phyloP scores from a whole-genome alignment of 2,888 invertebrate genomes.

The Caenorhabditis zanzibari region DNA sequence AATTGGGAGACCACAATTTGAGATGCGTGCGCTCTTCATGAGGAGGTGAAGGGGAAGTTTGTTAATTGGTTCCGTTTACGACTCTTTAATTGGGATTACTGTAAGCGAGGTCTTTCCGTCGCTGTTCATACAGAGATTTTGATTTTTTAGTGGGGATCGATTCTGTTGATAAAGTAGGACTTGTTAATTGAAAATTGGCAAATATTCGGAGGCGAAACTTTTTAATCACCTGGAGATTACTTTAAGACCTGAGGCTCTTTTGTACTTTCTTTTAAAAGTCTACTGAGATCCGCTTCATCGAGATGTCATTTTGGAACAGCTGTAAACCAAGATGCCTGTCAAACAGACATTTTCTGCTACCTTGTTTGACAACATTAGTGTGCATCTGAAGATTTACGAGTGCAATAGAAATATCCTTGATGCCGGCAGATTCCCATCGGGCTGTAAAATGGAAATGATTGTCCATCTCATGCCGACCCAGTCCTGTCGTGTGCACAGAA shows the following conservation, averaged over 20 bases:
- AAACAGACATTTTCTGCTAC: constrained; percentile 16
- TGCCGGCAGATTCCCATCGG: constrained; percentile 41
- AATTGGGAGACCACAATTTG: constrained; percentile 48
- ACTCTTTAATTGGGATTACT: constrained; percentile 58
- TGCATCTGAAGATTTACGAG: constrained; percentile 23
- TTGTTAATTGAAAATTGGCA: too few species aligned
- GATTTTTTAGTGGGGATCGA: background rate
- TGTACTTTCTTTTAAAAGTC: too few species aligned
- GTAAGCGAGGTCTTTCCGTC: constrained; percentile 21
- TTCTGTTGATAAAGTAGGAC: too few species aligned
- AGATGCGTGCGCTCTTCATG: constrained; percentile 18
- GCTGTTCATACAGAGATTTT: background rate
- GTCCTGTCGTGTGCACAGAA: constrained; percentile 10
- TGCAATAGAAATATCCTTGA: constrained; percentile 1
- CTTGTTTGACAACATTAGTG: constrained; percentile 26
- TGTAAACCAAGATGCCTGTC: constrained; percentile 4
- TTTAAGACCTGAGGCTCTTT: too few species aligned
- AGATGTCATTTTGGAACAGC: background rate
- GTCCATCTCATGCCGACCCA: constrained; percentile 15
- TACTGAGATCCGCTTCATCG: background rate
- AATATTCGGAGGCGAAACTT: too few species aligned
- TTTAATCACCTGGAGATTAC: too few species aligned
- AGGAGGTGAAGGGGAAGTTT: constrained; percentile 29
- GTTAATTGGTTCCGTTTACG: constrained; percentile 58
- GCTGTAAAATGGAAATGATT: constrained; percentile 54